Conservation (phyloP, 1,140 invertebrate genomes). For the Gryllus bimaculatus region DNA sequence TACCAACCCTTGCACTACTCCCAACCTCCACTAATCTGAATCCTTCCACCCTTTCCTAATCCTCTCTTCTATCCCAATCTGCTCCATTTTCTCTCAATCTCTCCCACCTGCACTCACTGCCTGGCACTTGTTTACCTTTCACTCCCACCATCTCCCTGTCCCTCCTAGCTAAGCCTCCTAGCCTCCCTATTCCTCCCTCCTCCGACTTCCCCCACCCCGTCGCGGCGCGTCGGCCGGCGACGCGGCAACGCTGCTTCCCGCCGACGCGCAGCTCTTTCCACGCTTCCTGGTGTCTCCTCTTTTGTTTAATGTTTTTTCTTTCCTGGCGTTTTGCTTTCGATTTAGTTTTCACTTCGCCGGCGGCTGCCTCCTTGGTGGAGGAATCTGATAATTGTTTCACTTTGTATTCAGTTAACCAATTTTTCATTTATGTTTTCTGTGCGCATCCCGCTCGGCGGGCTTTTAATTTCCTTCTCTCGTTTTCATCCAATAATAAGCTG, state of each 20-base stretch:
- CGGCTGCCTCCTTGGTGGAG: background rate
- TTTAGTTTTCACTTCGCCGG: background rate
- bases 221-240: too few relatives aligned
- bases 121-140: background rate
- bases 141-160: background rate
- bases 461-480: background rate
- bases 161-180: background rate
- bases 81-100: too few relatives aligned
- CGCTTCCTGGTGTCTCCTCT: background rate
- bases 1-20: too few relatives aligned
- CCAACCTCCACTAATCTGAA: too few relatives aligned
- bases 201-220: background rate
- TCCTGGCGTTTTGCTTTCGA: background rate
- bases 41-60: too few relatives aligned
- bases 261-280: background rate
- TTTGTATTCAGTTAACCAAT: background rate
- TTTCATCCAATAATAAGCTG: background rate
- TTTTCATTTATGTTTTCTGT: background rate
- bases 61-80: too few relatives aligned
- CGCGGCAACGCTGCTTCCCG: too few relatives aligned
- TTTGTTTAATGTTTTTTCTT: background rate
- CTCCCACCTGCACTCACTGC: too few relatives aligned
- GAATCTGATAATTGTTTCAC: slow-evolving; percentile 1
- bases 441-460: too few relatives aligned
- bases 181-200: background rate